Percentiles rank a stretch among this genome's conserved stretches.
These are phyloP conservation scores for Strongylocentrotus purpuratus DNA, from an alignment of 35 echinoderm and acorn worm species.

Conservation along the genomic window DNA sequence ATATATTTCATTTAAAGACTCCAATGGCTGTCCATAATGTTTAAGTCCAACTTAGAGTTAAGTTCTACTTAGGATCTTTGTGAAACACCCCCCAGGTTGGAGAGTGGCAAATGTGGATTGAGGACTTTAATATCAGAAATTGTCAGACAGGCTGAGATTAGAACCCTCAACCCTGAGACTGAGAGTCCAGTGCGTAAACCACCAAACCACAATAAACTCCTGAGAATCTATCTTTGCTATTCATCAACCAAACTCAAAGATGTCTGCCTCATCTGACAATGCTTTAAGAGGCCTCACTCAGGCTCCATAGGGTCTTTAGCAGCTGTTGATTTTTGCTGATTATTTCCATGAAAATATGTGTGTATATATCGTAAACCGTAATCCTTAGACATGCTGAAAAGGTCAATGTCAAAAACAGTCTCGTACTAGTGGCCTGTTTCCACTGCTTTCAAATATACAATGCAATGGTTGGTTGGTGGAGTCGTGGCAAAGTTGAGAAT, in stretches of 20 bases:
- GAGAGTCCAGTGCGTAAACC: too few relatives aligned
- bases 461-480: neutral
- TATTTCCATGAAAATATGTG: constrained; percentile 12
- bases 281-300: neutral
- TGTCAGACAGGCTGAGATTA: too few relatives aligned
- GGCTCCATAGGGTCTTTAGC: neutral
- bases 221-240: neutral
- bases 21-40: too few relatives aligned
- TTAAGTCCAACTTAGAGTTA: too few relatives aligned
- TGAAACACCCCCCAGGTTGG: too few relatives aligned
- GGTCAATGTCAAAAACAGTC: neutral
- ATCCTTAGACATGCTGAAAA: neutral
- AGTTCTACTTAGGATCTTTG: too few relatives aligned
- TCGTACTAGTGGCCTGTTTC: neutral
- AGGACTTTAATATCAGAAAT: too few relatives aligned
- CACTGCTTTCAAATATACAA: neutral
- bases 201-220: too few relatives aligned
- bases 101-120: too few relatives aligned
- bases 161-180: too few relatives aligned
- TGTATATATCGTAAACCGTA: neutral
- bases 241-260: neutral
- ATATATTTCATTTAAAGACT: too few relatives aligned
- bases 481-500: neutral
- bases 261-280: neutral
- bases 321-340: neutral